Evolutionary conservation across 2,113 vertebrate species (phyloP), one percentile per base, ranked within the genome.

Genomic region (Bucco capensis): DNA sequence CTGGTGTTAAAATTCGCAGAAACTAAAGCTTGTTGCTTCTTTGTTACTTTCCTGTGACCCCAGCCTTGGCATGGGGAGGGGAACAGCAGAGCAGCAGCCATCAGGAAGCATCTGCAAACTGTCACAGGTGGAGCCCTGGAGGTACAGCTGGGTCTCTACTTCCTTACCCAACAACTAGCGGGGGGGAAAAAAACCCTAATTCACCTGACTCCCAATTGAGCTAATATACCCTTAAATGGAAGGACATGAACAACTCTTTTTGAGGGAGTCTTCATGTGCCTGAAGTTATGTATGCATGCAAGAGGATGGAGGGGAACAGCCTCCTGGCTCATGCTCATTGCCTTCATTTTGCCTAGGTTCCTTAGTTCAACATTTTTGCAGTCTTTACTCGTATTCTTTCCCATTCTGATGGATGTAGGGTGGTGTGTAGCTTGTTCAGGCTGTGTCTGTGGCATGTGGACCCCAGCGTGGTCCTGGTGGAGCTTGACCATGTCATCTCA

Each of bases 261-360:
- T 0, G 0, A 46, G 42, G 15, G 24, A 44, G 31, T 24, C n/a
- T 69, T 65, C 51, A 14, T 1, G 0, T 6, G 2, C 46, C 65
- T 77, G 10, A 77, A 66, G 33, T 56, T 60, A 16, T 1, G 2
- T 4, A 6, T 15, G 27, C n/a, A 8, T 3, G 1, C 22, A 40
- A 38, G 30, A 49, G 14, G 1, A 2, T 44, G 33, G 24, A 16
- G 67, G 50, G 8, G 19, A 7, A 86, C 35, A 56, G n/a, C 30
- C 30, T 76, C 46, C 38, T 6, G 2, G 8, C 35, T 19, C 21
- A n/a, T 31, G 12, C 8, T 70, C 22, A 21, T n/a, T 54, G 47
- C 56, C 54, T 44, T 65, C 1, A 1, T 81, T 74, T 61, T 28
- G 5, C 27, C 28, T n/a, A 10, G 17, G 25, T 81, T 82, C 61